Evolutionary conservation across 2,888 invertebrate genomes (phyloP).

Genomic region (Habroteleia sp.): DNA sequence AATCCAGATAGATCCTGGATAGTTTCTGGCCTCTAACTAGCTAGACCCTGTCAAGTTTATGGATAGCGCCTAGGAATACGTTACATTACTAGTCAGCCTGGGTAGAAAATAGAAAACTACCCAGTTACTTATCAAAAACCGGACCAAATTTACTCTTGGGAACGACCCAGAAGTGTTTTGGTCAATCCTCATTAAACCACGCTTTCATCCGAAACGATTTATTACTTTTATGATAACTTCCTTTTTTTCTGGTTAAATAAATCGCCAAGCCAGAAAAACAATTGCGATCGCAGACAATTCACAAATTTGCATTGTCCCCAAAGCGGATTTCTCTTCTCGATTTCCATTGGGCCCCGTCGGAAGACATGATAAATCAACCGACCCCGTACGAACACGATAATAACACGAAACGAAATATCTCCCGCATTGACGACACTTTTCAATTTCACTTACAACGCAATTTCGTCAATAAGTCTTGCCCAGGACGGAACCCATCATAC

Average conservation of each 20-base stretch:
- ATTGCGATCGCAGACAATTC: constrained; percentile 17
- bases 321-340: constrained; percentile 42
- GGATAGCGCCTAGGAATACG: too few species aligned
- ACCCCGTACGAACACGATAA: constrained; percentile 25
- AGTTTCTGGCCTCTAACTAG: too few species aligned
- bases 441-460: constrained; percentile 52
- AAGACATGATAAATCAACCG: constrained; percentile 43
- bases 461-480: constrained; percentile 49
- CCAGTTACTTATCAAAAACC: too few species aligned
- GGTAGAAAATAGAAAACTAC: too few species aligned
- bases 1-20: too few species aligned
- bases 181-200: too few species aligned
- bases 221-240: too few species aligned
- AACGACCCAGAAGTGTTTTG: too few species aligned
- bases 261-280: constrained; percentile 1
- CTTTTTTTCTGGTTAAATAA: not conserved
- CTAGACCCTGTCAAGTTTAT: too few species aligned
- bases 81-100: too few species aligned
- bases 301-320: constrained; percentile 45
- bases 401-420: constrained; percentile 43
- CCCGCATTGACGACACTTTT: constrained; percentile 46
- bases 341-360: constrained; percentile 29
- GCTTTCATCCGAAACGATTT: too few species aligned
- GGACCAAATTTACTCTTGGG: too few species aligned
- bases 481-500: constrained; percentile 26